Evolutionary conservation across 1,140 invertebrate genomes (phyloP), one percentile per base, ranked within the genome.

Genomic region (Nebria ingens): DNA sequence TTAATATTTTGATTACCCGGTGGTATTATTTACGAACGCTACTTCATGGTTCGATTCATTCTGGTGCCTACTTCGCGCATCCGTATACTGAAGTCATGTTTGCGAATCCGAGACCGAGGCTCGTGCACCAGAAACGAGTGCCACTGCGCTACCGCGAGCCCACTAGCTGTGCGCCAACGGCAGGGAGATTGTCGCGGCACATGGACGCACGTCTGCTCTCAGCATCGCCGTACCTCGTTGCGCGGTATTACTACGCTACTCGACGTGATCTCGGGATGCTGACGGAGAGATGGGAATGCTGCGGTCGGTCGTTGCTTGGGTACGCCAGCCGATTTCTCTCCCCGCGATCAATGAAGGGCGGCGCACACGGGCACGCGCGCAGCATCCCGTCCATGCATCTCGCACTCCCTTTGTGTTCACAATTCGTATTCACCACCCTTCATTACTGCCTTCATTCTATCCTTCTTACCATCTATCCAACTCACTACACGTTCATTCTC

Each of bases 121-220:
- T 62, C 58, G 56, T 56, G 60, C 58, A 53, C 56, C 60, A 58
- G 59, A 45, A 45, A 45, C 40, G 40, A 64, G 57, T 63, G 63
- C 59, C 61, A 63, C 62, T 65, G 62, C 63, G 63, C 62, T 65
- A 63, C 60, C 63, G 60, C 60, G 58, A 61, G 59, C 58, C 62
- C 58, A 65, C 63, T 62, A 60, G 57, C 56, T 38, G 55, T 42
- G 54, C 52, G 50, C 38, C 40, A 51, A 15, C 55, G 52, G 45
- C 58, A 61, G 58, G 58, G 58, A 60, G 61, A 56, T 58, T 59
- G 56, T 58, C 40, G 53, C 50, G 57, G 45, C 56, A 62, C 59
- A 60, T 60, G 59, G 56, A 60, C 53, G 6, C 49, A 52, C 52
- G 58, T 17, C 4, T 13, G 34, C 17, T 19, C 17, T 1, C 42